These are phyloP conservation scores for Nineta flava DNA, from an alignment of 2,888 invertebrate genomes.

Conservation along the genomic window DNA sequence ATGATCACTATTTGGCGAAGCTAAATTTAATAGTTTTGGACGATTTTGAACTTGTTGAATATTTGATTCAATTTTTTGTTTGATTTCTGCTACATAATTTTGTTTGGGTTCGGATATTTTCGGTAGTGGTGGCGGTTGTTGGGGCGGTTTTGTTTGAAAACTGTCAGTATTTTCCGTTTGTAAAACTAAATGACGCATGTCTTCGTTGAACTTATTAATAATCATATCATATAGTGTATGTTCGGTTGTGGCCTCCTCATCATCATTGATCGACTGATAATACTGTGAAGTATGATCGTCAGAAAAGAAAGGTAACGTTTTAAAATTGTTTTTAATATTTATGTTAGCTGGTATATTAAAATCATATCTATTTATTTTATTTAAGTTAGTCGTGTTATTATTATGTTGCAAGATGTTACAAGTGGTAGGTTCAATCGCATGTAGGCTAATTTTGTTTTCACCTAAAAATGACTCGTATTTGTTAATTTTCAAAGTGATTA, in stretches of 20 bases:
- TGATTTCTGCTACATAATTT: background rate
- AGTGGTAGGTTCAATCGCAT: background rate
- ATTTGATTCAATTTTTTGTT: background rate
- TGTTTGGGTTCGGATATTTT: background rate
- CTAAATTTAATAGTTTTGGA: constrained; percentile 3
- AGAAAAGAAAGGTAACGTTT: constrained; percentile 6
- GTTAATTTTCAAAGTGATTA: constrained; percentile 1
- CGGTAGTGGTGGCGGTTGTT: background rate
- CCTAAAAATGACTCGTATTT: constrained; percentile 6
- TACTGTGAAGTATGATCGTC: background rate
- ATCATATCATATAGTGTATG: background rate
- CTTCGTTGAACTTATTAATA: constrained; percentile 7
- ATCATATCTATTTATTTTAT: constrained; percentile 4
- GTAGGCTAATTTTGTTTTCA: background rate
- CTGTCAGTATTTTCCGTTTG: constrained; percentile 4
- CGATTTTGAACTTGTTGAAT: constrained; percentile 1
- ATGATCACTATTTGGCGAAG: background rate
- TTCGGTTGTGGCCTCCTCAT: background rate
- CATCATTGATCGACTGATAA: background rate
- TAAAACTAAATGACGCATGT: constrained; percentile 5
- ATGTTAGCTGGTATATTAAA: constrained; percentile 8
- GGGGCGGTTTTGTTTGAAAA: background rate
- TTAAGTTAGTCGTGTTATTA: constrained; percentile 1
- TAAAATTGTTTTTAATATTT: constrained; percentile 6
- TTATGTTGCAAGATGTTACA: background rate